phyloP scores from a whole-genome alignment of 2,888 invertebrate genomes.

The Clusia tigrina region DNA sequence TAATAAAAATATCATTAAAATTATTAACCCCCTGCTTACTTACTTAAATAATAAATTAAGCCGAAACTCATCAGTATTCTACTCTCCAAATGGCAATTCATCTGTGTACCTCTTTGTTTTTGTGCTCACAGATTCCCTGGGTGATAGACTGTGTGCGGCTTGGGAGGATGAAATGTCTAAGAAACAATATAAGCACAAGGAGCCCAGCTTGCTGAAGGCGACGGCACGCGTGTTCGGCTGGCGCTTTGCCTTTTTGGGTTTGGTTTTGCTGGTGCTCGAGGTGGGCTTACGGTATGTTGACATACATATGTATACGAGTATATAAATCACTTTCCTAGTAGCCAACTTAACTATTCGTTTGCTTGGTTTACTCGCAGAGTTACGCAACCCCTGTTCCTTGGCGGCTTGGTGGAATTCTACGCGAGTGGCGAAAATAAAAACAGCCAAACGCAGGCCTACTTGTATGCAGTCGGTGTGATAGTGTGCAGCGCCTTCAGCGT shows the following conservation, averaged over 20 bases:
- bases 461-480: conserved; percentile 78
- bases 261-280: conserved; percentile 70
- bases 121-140: conserved; percentile 65
- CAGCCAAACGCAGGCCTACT: conserved; percentile 70
- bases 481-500: conserved; percentile 78
- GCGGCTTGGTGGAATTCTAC: conserved; percentile 72
- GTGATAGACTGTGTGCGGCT: conserved; percentile 68
- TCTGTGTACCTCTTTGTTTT: too few species aligned
- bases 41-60: too few species aligned
- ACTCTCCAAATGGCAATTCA: too few species aligned
- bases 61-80: too few species aligned
- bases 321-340: too few species aligned
- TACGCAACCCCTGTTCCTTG: conserved; percentile 72
- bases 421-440: conserved; percentile 43
- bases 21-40: too few species aligned
- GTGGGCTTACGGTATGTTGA: conserved; percentile 67
- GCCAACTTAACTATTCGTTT: neutral
- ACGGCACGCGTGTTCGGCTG: conserved; percentile 71
- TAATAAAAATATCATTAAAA: too few species aligned
- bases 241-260: conserved; percentile 68
- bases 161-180: conserved; percentile 69
- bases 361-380: conserved; percentile 65
- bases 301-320: neutral
- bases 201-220: conserved; percentile 64
- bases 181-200: conserved; percentile 57